Evolutionary conservation across 2,113 vertebrate species (phyloP).

Genomic region (Sinocyclocheilus maitianheensis): DNA sequence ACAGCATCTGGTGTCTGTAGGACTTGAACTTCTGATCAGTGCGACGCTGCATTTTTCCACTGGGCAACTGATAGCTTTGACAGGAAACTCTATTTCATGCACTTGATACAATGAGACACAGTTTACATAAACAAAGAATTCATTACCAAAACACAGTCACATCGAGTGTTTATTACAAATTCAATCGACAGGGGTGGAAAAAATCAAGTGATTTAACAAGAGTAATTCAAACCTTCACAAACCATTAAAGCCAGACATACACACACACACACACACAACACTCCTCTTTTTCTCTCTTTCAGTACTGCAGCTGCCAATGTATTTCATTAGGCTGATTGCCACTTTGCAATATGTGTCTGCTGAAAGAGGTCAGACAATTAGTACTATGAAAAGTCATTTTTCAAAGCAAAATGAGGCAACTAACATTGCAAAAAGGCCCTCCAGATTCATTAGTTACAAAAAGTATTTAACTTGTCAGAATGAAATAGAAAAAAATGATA

Average conservation of each 20-base stretch:
- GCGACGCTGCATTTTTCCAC: slow-evolving; percentile 2
- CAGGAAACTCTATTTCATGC: background rate
- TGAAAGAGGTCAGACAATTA: slow-evolving; percentile 27
- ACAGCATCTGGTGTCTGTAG: background rate
- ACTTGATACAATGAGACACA: background rate
- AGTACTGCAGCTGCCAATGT: slow-evolving; percentile 11
- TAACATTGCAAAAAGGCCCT: background rate
- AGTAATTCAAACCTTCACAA: slow-evolving; percentile 28
- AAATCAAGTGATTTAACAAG: slow-evolving; percentile 14
- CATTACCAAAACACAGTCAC: slow-evolving; percentile 1
- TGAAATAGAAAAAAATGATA: background rate
- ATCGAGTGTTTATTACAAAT: slow-evolving; percentile 1
- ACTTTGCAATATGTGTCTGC: slow-evolving; percentile 7
- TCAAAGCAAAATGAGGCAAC: slow-evolving; percentile 23
- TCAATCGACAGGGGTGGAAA: background rate
- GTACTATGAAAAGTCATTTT: slow-evolving; percentile 17
- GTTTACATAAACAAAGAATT: slow-evolving; percentile 24
- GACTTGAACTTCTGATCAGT: slow-evolving; percentile 4
- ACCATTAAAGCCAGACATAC: slow-evolving; percentile 23
- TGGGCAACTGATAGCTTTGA: slow-evolving; percentile 7
- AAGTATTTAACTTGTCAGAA: background rate
- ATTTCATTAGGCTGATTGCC: slow-evolving; percentile 39
- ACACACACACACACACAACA: slow-evolving; percentile 21
- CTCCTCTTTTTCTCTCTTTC: slow-evolving; percentile 30
- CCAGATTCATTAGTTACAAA: slow-evolving; percentile 23